Evolutionary conservation across 1,140 invertebrate genomes (phyloP), one percentile per base, ranked within the genome.

Genomic region (Formica exsecta): DNA sequence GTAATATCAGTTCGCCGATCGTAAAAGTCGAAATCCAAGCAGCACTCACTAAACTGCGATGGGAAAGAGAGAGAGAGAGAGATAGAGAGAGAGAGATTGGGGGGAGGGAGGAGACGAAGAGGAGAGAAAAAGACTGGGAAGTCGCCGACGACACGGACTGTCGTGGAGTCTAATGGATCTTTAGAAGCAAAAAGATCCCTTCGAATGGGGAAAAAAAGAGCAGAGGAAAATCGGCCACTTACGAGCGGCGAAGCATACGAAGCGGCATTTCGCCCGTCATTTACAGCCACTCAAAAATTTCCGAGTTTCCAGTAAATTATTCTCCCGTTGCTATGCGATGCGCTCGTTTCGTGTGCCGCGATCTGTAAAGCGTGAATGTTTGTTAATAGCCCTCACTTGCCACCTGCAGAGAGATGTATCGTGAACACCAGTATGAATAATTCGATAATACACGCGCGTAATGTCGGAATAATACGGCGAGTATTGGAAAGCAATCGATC

Each of bases 281-380:
- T 83, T 83, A 83, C 68, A 83, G 79, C 79, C 79, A 62, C 68
- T 83, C 54, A 83, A 83, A 83, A 83, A 83, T 83, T 83, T 73
- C 25, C 79, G 54, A 83, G 54, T 73, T 83, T 73, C 54, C 68
- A 73, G 66, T 73, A 61, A 83, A 83, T 83, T 83, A 73, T 83
- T 73, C 38, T 32, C 54, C 25, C 68, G 38, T 16, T 57, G 36
- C 66, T 41, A 13, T 41, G 51, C 22, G 77, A 57, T 57, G 77
- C 64, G 77, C 48, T 57, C 77, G 77, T 80, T 68, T 38, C 68
- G 68, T 73, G 68, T 70, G 54, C 41, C 68, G 68, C 68, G 79
- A 83, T 83, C 79, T 83, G 79, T 83, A 83, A 83, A 83, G 79
- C 79, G 79, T 83, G 71, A 83, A 83, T 83, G 68, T 83, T 83